phyloP scores from a whole-genome alignment of 2,888 invertebrate genomes.

The Biston stratarius region DNA sequence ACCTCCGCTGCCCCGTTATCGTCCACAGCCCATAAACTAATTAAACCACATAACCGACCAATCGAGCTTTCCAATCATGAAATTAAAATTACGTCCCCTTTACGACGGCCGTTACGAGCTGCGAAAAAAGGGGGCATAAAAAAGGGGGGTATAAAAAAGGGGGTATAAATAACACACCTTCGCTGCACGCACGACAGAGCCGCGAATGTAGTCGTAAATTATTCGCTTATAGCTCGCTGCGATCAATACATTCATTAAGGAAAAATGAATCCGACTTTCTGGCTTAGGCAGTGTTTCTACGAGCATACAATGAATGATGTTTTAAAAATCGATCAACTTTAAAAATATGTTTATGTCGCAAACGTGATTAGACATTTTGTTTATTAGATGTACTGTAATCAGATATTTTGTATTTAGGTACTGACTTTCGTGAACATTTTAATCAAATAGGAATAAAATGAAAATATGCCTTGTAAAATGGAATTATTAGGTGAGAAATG shows the following conservation, averaged over 20 bases:
- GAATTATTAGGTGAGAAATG: too few relatives aligned
- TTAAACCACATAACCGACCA: slow-evolving; percentile 83
- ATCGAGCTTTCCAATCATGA: slow-evolving; percentile 86
- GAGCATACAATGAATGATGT: background rate
- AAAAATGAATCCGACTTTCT: slow-evolving; percentile 68
- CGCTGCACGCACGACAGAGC: slow-evolving; percentile 76
- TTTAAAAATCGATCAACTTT: background rate
- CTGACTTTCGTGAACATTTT: too few relatives aligned
- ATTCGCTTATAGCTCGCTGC: slow-evolving; percentile 73
- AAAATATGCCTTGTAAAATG: too few relatives aligned
- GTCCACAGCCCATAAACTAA: slow-evolving; percentile 79
- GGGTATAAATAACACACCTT: slow-evolving; percentile 86
- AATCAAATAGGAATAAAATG: too few relatives aligned
- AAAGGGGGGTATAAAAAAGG: slow-evolving; percentile 83
- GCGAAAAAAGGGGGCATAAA: slow-evolving; percentile 86
- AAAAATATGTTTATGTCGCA: background rate
- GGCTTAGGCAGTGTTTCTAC: slow-evolving; percentile 5
- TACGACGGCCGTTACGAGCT: slow-evolving; percentile 84
- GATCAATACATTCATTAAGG: slow-evolving; percentile 85
- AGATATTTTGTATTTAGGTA: too few relatives aligned
- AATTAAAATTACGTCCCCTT: slow-evolving; percentile 86
- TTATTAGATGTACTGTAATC: too few relatives aligned
- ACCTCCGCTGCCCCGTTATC: slow-evolving; percentile 70
- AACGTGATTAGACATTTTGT: background rate
- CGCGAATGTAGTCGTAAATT: slow-evolving; percentile 78